Evolutionary conservation across 2,888 invertebrate genomes (phyloP).

Genomic region (Carterocephalus palaemon): DNA sequence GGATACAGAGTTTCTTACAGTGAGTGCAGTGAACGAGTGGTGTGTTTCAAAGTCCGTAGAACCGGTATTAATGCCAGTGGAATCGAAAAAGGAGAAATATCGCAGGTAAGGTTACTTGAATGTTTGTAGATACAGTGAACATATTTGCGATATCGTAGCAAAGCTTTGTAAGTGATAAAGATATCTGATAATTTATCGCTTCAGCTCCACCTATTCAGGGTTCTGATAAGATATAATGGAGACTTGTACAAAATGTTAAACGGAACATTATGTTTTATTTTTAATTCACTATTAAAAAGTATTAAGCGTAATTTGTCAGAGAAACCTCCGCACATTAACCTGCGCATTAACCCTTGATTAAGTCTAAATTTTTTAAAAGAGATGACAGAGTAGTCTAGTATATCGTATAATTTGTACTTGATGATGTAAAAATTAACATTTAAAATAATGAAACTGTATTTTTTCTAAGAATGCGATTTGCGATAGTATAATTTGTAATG

Average conservation of each 20-base stretch:
- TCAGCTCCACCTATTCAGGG: slow-evolving; percentile 48
- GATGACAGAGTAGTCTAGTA: too few species aligned
- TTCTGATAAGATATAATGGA: slow-evolving; percentile 49
- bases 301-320: slow-evolving; percentile 21
- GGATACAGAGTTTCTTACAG: slow-evolving; percentile 68
- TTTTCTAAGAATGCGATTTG: too few species aligned
- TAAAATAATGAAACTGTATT: too few species aligned
- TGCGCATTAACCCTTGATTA: too few species aligned
- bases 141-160: slow-evolving; percentile 61
- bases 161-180: slow-evolving; percentile 55
- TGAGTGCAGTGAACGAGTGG: slow-evolving; percentile 77
- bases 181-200: slow-evolving; percentile 58
- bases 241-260: slow-evolving; percentile 46
- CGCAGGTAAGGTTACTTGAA: slow-evolving; percentile 68
- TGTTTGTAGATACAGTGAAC: slow-evolving; percentile 46
- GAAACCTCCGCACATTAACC: too few species aligned
- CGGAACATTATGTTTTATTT: slow-evolving; percentile 16
- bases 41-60: slow-evolving; percentile 66
- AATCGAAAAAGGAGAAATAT: slow-evolving; percentile 76
- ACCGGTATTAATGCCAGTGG: slow-evolving; percentile 65
- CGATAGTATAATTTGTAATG: too few species aligned
- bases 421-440: too few species aligned
- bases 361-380: too few species aligned
- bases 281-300: background rate
- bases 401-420: too few species aligned